Percentiles rank a stretch among this genome's conserved stretches.
These are phyloP conservation scores for Symphodus melops DNA, from an alignment of 2,113 vertebrate species.

Conservation along the genomic window DNA sequence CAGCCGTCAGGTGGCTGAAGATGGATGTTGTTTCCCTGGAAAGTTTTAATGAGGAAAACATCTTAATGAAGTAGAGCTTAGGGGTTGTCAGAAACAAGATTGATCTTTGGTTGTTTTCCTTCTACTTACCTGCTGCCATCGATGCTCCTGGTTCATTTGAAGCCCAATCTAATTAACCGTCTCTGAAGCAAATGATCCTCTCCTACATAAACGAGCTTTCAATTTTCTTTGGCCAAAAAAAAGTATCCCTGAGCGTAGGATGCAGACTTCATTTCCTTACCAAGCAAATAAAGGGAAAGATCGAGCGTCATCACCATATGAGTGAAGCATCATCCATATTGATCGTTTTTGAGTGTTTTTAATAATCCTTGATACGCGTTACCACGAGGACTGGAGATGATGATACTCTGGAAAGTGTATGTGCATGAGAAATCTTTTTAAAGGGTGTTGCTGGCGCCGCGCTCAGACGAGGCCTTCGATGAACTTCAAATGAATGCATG, in stretches of 20 bases:
- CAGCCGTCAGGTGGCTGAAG: constrained; percentile 5
- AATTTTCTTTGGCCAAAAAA: neutral
- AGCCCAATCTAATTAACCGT: constrained; percentile 8
- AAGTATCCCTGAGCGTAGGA: neutral
- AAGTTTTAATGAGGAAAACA: constrained; percentile 33
- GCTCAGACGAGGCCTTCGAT: constrained; percentile 3
- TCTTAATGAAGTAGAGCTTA: constrained; percentile 30
- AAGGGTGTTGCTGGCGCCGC: constrained; percentile 6
- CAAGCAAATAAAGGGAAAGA: neutral
- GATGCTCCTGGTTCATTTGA: neutral
- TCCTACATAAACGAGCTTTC: neutral
- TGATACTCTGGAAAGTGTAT: constrained; percentile 6
- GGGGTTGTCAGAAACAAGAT: constrained; percentile 37
- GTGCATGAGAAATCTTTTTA: constrained; percentile 15
- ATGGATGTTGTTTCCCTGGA: constrained; percentile 24
- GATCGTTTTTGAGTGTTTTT: constrained; percentile 16
- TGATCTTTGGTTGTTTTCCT: constrained; percentile 1
- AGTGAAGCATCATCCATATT: neutral
- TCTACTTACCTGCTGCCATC: constrained; percentile 19
- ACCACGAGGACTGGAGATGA: constrained; percentile 9
- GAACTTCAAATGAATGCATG: constrained; percentile 40
- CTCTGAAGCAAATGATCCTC: constrained; percentile 4
- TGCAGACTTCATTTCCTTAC: neutral
- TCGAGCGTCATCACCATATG: neutral
- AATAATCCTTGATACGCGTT: constrained; percentile 4